A percentile compares a stretch with the other conserved stretches of the same genome.
Evolutionary conservation across 2,113 vertebrate species (phyloP).

Genomic region (Rhinogobius similis): DNA sequence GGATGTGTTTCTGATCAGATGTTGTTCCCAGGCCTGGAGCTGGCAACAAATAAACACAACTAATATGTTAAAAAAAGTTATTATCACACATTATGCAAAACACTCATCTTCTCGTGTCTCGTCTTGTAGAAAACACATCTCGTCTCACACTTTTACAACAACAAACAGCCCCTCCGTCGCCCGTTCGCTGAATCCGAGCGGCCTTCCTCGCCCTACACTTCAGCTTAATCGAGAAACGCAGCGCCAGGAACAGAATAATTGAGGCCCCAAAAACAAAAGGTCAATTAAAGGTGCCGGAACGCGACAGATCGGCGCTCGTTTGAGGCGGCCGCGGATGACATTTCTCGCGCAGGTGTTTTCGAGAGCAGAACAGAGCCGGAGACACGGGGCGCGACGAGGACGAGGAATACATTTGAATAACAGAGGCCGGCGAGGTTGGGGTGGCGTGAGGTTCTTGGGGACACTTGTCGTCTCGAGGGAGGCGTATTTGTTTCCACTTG

Average conservation of each 20-base stretch:
- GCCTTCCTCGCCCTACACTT: slow-evolving; percentile 50
- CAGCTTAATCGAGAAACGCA: slow-evolving; percentile 43
- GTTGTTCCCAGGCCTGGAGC: no score
- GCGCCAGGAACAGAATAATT: not conserved
- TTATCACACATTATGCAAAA: no score
- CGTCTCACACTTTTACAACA: slow-evolving; percentile 30
- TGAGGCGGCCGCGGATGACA: slow-evolving; percentile 27
- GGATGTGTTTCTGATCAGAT: no score
- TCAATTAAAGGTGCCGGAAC: slow-evolving; percentile 47
- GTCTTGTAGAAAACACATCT: no score
- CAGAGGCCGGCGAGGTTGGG: not conserved
- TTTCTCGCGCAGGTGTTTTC: slow-evolving; percentile 16
- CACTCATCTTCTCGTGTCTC: no score
- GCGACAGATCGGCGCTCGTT: slow-evolving; percentile 48
- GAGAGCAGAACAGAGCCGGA: not conserved
- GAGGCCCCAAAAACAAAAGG: slow-evolving; percentile 52
- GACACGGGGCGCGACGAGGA: not conserved
- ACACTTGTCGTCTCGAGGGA: not conserved
- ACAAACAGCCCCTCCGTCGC: slow-evolving; percentile 51
- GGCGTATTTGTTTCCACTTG: not conserved
- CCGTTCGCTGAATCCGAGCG: slow-evolving; percentile 53
- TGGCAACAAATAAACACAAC: no score
- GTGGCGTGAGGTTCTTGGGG: not conserved
- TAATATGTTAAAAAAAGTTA: no score
- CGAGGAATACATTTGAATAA: not conserved